Percentiles rank a stretch among this genome's conserved stretches.
Evolutionary conservation across 1,140 invertebrate genomes (phyloP).

Genomic region (Listronotus oregonensis): DNA sequence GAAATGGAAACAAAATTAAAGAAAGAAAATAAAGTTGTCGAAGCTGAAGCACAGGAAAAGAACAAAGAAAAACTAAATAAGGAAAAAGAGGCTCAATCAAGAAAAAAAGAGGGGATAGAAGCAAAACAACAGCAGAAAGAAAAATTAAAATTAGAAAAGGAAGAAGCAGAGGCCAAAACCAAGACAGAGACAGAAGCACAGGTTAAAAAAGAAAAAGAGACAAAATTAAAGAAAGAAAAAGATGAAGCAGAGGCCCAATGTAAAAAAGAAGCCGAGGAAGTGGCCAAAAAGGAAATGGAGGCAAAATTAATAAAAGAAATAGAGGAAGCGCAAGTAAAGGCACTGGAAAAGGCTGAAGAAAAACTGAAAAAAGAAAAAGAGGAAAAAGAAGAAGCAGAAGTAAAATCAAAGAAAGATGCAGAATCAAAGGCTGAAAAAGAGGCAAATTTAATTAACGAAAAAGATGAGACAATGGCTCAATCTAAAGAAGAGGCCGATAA

Average conservation of each 20-base stretch:
- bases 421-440: slow-evolving; percentile 8
- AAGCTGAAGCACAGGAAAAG: not conserved
- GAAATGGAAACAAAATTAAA: too few relatives aligned
- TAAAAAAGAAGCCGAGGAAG: slow-evolving; percentile 35
- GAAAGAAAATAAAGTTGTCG: too few relatives aligned
- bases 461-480: slow-evolving; percentile 22
- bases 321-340: slow-evolving; percentile 38
- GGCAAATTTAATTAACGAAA: too few relatives aligned
- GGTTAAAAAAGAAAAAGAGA: slow-evolving; percentile 40
- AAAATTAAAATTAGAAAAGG: slow-evolving; percentile 28
- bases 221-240: slow-evolving; percentile 34
- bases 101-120: slow-evolving; percentile 18
- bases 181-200: slow-evolving; percentile 38
- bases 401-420: slow-evolving; percentile 20
- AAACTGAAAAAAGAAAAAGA: slow-evolving; percentile 40
- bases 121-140: not conserved
- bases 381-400: slow-evolving; percentile 25
- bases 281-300: slow-evolving; percentile 36
- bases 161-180: slow-evolving; percentile 39
- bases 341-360: slow-evolving; percentile 36
- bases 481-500: slow-evolving; percentile 37
- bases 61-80: slow-evolving; percentile 24
- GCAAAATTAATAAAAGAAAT: slow-evolving; percentile 38
- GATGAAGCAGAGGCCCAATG: slow-evolving; percentile 32
- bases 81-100: slow-evolving; percentile 22